A percentile compares a stretch with the other conserved stretches of the same genome.
Conservation (phyloP, 2,888 invertebrate genomes). For the Pandemis corylana region DNA sequence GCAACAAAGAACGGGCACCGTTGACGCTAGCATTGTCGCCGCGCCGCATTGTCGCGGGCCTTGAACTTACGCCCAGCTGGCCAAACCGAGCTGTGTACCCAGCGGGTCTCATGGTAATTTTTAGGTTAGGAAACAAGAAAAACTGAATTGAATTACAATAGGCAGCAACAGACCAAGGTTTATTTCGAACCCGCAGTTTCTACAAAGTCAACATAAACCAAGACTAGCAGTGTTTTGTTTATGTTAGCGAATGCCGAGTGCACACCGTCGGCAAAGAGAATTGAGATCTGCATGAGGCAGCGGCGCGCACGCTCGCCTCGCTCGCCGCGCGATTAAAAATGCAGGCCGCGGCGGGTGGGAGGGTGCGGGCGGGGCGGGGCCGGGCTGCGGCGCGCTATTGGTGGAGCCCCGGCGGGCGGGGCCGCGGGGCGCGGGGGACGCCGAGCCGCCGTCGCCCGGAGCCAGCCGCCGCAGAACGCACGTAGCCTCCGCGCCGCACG, state of each 20-base stretch:
- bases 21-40: constrained; percentile 42
- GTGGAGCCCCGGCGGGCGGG: constrained; percentile 44
- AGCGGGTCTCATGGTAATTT: constrained; percentile 14
- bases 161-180: neutral
- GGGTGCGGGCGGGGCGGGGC: constrained; percentile 47
- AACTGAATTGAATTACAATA: neutral
- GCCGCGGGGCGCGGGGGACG: constrained; percentile 64
- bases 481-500: constrained; percentile 80
- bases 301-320: constrained; percentile 74
- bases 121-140: constrained; percentile 25
- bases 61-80: constrained; percentile 75
- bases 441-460: constrained; percentile 70
- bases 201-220: constrained; percentile 27
- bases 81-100: constrained; percentile 26
- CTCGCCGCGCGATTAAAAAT: constrained; percentile 82
- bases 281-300: constrained; percentile 78
- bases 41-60: constrained; percentile 64
- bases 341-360: constrained; percentile 77
- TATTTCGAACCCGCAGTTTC: neutral
- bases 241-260: constrained; percentile 70
- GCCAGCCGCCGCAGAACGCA: constrained; percentile 79
- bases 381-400: constrained; percentile 41
- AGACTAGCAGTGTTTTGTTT: constrained; percentile 57
- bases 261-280: constrained; percentile 82
- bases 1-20: constrained; percentile 46